Base-by-base conservation (phyloP, 2,113 vertebrate species). In the Saguinus midas region DNA sequence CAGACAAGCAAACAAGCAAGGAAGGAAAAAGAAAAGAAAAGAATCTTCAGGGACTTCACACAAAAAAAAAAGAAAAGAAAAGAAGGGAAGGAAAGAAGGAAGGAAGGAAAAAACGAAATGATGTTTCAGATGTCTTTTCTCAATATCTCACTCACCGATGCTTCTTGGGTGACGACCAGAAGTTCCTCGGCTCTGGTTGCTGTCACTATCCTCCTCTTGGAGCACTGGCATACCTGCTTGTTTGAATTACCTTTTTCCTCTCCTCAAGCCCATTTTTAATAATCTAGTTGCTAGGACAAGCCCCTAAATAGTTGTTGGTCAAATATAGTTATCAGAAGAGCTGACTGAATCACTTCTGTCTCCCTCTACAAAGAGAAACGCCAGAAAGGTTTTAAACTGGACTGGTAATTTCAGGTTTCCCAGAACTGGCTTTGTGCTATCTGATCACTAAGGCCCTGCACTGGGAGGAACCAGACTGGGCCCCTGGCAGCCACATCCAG, bases 151-250 rank as follows among this genome's bases (percentile, higher is more conserved):
- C 35, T 78, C 17, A 17, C n/a, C 11, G 18, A 1, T 40, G 11
- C 9, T 43, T 10, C 78, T 48, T 35, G 25, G 9, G 10, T 27
- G 55, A 14, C 45, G 16, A 2, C 27, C 27, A 0, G 12, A 68
- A 16, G 40, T 50, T 8, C 7, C 29, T 45, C 64, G 17, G 61
- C 70, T 17, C 25, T 3, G n/a, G 43, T 6, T 1, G 0, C 17
- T 1, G 6, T 13, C 8, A 18, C 32, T 2, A 0, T 4, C n/a
- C 58, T 68, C 29, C 43, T 6, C 23, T 3, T 1, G 18, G 0
- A 35, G 40, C 29, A 25, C 45, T 2, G 0, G 4, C 79, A 5
- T 5, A 3, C 35, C 57, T 10, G n/a, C 32, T 13, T 4, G 1
- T 70, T n/a, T 37, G 6, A 40, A 1, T 5, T 27, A 0, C 55